Conservation (phyloP, 1,140 invertebrate genomes). For the Drosophila melanica region DNA sequence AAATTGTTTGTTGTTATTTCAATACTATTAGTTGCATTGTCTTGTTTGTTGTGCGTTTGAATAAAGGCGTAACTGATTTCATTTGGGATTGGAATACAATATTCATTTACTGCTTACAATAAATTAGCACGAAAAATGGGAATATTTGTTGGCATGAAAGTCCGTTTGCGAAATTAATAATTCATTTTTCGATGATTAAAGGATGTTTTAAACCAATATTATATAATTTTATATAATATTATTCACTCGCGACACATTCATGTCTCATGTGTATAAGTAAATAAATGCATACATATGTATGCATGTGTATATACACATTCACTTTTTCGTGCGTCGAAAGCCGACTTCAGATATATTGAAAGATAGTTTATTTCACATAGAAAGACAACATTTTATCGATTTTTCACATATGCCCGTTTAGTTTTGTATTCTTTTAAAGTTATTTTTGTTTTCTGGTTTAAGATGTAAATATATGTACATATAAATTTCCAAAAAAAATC, state of each 20-base stretch:
- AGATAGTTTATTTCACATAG: not conserved
- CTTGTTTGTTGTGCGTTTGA: too few species aligned
- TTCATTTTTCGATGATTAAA: too few species aligned
- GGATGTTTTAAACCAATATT: too few species aligned
- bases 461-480: slow-evolving; percentile 18
- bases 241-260: not conserved
- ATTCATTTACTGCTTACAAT: too few species aligned
- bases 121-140: too few species aligned
- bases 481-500: slow-evolving; percentile 21
- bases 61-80: too few species aligned
- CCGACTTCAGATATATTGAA: not conserved
- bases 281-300: slow-evolving; percentile 20
- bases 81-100: too few species aligned
- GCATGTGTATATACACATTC: slow-evolving; percentile 1
- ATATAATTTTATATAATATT: too few species aligned
- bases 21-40: too few species aligned
- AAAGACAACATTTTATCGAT: not conserved
- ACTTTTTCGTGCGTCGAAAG: not conserved
- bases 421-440: not conserved
- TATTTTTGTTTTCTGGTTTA: slow-evolving; percentile 18
- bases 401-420: not conserved
- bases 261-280: not conserved
- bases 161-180: too few species aligned
- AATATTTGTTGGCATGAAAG: too few species aligned
- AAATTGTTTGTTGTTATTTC: too few species aligned